Evolutionary conservation across 2,888 invertebrate genomes (phyloP), one percentile per base, ranked within the genome.

Genomic region (Drosophila planitibia): DNA sequence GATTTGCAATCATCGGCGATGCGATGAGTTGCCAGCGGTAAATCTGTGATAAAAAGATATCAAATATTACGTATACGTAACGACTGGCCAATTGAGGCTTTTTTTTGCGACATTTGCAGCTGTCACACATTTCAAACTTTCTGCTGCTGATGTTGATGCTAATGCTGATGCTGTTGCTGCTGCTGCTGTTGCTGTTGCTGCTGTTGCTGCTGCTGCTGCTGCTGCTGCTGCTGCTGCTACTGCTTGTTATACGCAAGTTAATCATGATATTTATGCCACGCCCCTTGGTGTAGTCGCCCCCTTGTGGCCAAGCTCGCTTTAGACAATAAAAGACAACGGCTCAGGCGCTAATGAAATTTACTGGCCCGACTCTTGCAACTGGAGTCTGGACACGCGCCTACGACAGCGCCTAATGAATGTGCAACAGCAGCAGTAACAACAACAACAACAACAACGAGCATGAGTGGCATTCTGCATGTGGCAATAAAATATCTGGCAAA

Each of bases 401-500:
- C 87, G 74, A 86, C 84, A 89, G 84, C 71, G 84, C 72, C 85
- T 85, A 89, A 85, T 85, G 85, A 85, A 89, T 85, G 85, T 86
- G 77, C 74, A 69, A 32, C 74, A 41, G 59, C 80, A 53, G 14
- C 67, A 66, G 32, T 68, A 64, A 25, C 73, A 60, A 37, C 61
- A 58, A 67, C 73, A 41, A n/a, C 74, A 64, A 49, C 69, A 55
- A 16, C 71, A 67, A 49, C 65, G 22, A 51, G 32, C 62, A 19
- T 51, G 51, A 30, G 25, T 47, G 35, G 39, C 59, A 33, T 64
- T 47, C 55, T 47, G 65, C 69, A 30, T 64, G 57, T 70, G 70
- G 87, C 74, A 87, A 87, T 90, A 90, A 90, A 85, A 87, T 90
- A 51, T 87, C 89, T 83, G 84, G 86, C 90, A 90, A 87, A 89